These are phyloP conservation scores for Glaucomys volans DNA, from an alignment of 2,113 vertebrate species.

Conservation along the genomic window DNA sequence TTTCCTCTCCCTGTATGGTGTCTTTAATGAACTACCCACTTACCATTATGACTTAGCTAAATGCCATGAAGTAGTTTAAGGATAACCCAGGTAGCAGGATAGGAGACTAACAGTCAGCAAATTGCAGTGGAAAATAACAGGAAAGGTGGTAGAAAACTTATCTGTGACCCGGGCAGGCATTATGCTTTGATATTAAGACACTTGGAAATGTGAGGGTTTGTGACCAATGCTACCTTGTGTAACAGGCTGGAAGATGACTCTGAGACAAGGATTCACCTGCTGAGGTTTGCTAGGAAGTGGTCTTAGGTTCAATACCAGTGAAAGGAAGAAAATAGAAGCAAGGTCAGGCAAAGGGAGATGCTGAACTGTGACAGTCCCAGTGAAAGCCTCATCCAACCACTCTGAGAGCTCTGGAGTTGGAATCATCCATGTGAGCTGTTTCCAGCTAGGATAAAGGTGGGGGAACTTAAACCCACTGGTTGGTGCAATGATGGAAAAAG, in stretches of 20 bases:
- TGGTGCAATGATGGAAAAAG: background rate
- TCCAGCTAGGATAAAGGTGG: background rate
- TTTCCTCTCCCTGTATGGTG: background rate
- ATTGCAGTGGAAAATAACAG: background rate
- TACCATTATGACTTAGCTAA: background rate
- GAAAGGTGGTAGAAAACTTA: background rate
- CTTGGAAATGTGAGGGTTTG: background rate
- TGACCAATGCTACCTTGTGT: background rate
- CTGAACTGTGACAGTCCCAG: fast-evolving
- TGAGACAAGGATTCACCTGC: background rate
- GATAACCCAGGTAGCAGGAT: background rate
- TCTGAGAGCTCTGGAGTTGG: background rate
- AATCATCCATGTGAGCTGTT: background rate
- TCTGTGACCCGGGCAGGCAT: background rate
- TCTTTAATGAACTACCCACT: background rate
- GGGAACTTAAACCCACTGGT: background rate
- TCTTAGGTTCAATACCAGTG: background rate
- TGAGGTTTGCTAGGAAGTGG: background rate
- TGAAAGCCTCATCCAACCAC: background rate
- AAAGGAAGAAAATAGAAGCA: background rate
- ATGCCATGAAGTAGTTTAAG: background rate
- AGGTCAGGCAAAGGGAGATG: background rate
- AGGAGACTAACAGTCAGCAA: background rate
- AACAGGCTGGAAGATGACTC: background rate
- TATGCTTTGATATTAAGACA: background rate